Conservation (phyloP, 1,140 invertebrate genomes). For the Scylla paramamosain region DNA sequence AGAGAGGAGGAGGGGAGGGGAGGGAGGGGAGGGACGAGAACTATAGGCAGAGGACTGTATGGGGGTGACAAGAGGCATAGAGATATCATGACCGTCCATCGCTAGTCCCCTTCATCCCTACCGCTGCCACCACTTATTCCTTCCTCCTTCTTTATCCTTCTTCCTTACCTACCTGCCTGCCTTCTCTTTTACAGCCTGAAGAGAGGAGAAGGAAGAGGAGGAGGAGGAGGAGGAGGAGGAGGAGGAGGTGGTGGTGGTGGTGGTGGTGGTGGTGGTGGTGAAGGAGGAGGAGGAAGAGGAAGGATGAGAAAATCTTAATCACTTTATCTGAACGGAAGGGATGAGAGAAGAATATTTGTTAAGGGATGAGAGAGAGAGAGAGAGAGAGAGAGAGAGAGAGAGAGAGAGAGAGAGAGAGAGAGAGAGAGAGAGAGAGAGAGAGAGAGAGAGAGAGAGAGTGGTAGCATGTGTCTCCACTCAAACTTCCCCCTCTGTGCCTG, state of each 20-base stretch:
- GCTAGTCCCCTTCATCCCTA: background rate
- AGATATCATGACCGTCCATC: constrained; percentile 5
- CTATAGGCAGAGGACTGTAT: background rate
- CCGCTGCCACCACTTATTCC: constrained; percentile 16
- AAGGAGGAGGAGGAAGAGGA: too few species aligned
- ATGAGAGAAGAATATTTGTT: too few species aligned
- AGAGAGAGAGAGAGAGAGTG: background rate
- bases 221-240: too few species aligned
- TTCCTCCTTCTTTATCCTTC: background rate
- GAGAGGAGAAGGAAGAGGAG: too few species aligned
- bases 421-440: background rate
- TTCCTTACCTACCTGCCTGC: background rate
- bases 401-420: background rate
- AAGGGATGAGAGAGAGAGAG: background rate
- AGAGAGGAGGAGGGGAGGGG: background rate
- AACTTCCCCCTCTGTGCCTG: too few species aligned
- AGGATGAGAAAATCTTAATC: too few species aligned
- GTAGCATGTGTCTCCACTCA: too few species aligned
- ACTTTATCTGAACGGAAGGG: too few species aligned
- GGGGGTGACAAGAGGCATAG: background rate
- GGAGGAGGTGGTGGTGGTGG: too few species aligned
- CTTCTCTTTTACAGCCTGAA: background rate
- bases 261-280: too few species aligned
- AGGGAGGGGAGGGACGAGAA: background rate
- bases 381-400: background rate